These are phyloP conservation scores for Microdon myrmicae DNA, from an alignment of 2,888 invertebrate species.

Conservation along the genomic window DNA sequence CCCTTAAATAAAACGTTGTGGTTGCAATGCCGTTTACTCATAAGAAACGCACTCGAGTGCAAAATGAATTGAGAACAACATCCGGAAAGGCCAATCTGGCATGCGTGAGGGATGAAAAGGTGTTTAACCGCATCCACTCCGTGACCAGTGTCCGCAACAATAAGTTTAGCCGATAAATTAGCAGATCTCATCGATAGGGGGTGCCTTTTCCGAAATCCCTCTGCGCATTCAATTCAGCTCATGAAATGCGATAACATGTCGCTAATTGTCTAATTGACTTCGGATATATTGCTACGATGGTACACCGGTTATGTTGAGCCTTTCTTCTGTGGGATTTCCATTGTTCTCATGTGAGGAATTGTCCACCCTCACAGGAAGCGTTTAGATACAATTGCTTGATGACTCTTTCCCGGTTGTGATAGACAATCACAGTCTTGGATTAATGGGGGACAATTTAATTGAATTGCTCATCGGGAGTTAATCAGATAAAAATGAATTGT, in stretches of 20 bases:
- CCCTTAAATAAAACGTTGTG: constrained; percentile 33
- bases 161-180: constrained; percentile 28
- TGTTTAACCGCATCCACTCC: constrained; percentile 23
- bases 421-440: constrained; percentile 40
- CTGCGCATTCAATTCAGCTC: constrained; percentile 23
- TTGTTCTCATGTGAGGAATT: no score
- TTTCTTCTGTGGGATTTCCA: no score
- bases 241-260: constrained; percentile 49
- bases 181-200: constrained; percentile 4
- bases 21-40: no score
- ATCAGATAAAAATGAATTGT: constrained; percentile 11
- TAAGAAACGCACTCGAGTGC: constrained; percentile 39
- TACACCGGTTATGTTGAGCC: no score
- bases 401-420: constrained; percentile 44
- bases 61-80: constrained; percentile 21
- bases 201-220: constrained; percentile 18
- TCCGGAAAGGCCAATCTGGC: neutral
- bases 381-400: constrained; percentile 45
- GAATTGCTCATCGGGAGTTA: constrained; percentile 49
- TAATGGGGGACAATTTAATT: constrained; percentile 41
- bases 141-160: constrained; percentile 31
- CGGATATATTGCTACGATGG: no score
- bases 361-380: no score
- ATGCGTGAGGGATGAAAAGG: constrained; percentile 30
- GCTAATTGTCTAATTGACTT: constrained; percentile 51